A percentile compares a stretch with the other conserved stretches of the same genome.
These are phyloP conservation scores for Trypoxylon attenuatum DNA, from an alignment of 2,888 invertebrate genomes.

Conservation along the genomic window DNA sequence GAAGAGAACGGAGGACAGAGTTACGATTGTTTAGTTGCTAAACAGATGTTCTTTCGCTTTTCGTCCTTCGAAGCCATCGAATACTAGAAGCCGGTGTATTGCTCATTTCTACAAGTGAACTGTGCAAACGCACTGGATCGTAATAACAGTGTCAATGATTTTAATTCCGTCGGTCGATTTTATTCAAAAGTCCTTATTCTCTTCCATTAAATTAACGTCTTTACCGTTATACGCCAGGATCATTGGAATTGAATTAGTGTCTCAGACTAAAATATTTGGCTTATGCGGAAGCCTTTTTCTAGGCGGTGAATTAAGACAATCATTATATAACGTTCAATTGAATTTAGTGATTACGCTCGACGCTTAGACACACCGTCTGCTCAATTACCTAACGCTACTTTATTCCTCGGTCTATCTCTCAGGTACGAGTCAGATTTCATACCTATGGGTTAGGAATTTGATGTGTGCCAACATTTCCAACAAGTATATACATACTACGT, in stretches of 20 bases:
- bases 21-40: slow-evolving; percentile 27
- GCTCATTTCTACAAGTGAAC: slow-evolving; percentile 12
- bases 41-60: slow-evolving; percentile 46
- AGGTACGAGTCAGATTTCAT: no score
- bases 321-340: slow-evolving; percentile 27
- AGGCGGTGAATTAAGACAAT: slow-evolving; percentile 13
- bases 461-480: no score
- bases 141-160: slow-evolving; percentile 6
- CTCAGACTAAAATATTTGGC: slow-evolving; percentile 2
- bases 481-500: no score
- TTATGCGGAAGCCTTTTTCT: slow-evolving; percentile 30
- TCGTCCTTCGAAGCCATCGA: slow-evolving; percentile 33
- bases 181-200: no score
- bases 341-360: slow-evolving; percentile 10
- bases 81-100: slow-evolving; percentile 17
- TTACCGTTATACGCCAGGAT: no score
- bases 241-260: slow-evolving; percentile 15
- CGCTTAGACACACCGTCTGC: not conserved
- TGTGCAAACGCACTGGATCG: slow-evolving; percentile 11
- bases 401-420: not conserved
- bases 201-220: no score
- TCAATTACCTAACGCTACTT: slow-evolving; percentile 7
- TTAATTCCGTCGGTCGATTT: no score
- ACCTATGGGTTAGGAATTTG: no score
- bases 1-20: slow-evolving; percentile 19